Conservation (phyloP, 2,888 invertebrate genomes). For the Eretmocerus hayati region DNA sequence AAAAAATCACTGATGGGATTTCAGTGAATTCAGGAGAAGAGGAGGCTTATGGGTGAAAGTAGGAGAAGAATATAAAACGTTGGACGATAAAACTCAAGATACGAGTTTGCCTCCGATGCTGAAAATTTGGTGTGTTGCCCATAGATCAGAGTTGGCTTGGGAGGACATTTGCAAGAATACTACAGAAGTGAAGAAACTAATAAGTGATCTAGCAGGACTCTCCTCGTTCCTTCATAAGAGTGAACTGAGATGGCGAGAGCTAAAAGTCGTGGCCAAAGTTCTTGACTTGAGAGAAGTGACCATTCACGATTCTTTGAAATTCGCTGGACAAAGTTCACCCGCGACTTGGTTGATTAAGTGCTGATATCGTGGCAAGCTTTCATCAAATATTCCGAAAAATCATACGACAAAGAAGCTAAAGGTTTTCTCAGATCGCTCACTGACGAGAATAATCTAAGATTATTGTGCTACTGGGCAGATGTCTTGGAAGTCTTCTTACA, state of each 20-base stretch:
- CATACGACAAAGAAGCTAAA: neutral
- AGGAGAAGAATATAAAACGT: neutral
- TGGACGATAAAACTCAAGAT: neutral
- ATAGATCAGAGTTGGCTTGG: slow-evolving; percentile 1
- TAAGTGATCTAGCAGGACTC: neutral
- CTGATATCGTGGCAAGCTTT: slow-evolving; percentile 1
- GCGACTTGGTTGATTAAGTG: neutral
- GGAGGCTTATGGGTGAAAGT: neutral
- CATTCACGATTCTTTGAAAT: neutral
- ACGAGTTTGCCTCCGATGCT: neutral
- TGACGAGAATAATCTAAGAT: neutral
- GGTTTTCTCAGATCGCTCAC: neutral
- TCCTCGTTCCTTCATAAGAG: neutral
- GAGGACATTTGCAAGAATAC: neutral
- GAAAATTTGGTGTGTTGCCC: slow-evolving; percentile 3
- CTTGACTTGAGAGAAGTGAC: neutral
- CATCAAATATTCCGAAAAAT: neutral
- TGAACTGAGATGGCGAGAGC: neutral
- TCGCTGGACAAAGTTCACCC: slow-evolving; percentile 1
- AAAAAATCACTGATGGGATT: neutral
- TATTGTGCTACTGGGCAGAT: neutral
- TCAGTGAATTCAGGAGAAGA: neutral
- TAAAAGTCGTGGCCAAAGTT: neutral
- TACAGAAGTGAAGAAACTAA: slow-evolving; percentile 1
- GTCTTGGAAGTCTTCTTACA: neutral